phyloP scores from a whole-genome alignment of 1,140 invertebrate species.

The Drosophila yakuba region DNA sequence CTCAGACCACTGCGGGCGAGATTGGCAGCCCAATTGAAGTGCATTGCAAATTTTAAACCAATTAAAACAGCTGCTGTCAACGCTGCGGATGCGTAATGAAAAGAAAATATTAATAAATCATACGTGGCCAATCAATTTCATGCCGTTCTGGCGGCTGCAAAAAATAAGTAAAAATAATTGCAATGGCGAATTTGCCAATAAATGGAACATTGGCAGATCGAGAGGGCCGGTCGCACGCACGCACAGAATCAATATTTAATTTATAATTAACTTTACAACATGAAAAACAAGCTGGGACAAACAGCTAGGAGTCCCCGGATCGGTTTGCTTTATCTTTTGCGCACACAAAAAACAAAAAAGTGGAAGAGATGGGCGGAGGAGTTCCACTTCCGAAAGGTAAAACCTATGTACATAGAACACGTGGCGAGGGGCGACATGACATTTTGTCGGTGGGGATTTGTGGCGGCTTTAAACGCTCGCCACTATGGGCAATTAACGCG shows the following conservation, averaged over 20 bases:
- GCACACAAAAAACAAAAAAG: slow-evolving; percentile 42
- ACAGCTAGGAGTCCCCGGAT: slow-evolving; percentile 46
- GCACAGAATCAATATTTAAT: slow-evolving; percentile 81
- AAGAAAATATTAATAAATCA: slow-evolving; percentile 83
- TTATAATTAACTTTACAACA: slow-evolving; percentile 84
- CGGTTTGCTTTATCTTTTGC: slow-evolving; percentile 65
- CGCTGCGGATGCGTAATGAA: slow-evolving; percentile 79
- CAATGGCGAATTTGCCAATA: slow-evolving; percentile 1
- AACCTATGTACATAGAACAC: slow-evolving; percentile 13
- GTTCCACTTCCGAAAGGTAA: slow-evolving; percentile 18
- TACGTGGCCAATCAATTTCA: slow-evolving; percentile 81
- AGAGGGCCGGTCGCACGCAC: slow-evolving; percentile 38
- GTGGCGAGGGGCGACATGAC: slow-evolving; percentile 46
- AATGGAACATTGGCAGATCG: slow-evolving; percentile 23
- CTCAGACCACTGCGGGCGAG: slow-evolving; percentile 74
- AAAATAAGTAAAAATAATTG: slow-evolving; percentile 1
- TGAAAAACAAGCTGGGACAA: slow-evolving; percentile 73
- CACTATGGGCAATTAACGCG: slow-evolving; percentile 83
- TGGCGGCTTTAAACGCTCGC: slow-evolving; percentile 80
- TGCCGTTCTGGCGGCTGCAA: slow-evolving; percentile 44
- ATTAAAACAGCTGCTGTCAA: slow-evolving; percentile 79
- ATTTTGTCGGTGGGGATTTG: slow-evolving; percentile 69
- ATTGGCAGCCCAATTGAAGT: slow-evolving; percentile 51
- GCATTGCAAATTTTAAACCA: slow-evolving; percentile 80
- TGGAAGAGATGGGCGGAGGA: slow-evolving; percentile 1